Conservation (phyloP, 2,797 vertebrate genomes). For the Periparus ater region DNA sequence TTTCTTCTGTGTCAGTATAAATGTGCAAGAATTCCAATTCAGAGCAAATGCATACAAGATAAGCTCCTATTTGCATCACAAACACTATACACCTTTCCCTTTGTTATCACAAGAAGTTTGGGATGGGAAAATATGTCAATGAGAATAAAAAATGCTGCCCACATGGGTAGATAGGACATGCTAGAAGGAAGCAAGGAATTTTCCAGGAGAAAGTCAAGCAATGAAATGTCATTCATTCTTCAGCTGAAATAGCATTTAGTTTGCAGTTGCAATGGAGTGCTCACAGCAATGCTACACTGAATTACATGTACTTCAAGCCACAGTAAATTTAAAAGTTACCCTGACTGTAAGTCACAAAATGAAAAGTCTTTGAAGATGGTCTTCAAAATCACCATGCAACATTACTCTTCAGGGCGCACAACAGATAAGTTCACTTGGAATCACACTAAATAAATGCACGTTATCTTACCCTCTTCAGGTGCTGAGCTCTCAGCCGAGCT, state of each 20-base stretch:
- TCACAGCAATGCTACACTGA: not conserved
- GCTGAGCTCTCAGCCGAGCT: slow-evolving; percentile 96
- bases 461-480: slow-evolving; percentile 91
- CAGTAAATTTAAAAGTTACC: not conserved
- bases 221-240: not conserved
- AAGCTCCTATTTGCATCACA: not conserved
- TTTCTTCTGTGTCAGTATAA: not conserved
- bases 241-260: not conserved
- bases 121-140: not conserved
- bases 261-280: not conserved
- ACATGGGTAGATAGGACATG: not conserved
- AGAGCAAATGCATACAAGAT: not conserved
- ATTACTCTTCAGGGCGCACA: not conserved
- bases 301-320: not conserved
- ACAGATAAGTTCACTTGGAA: not conserved
- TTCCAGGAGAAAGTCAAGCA: not conserved
- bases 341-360: not conserved
- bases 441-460: not conserved
- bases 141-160: not conserved
- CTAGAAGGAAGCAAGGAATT: not conserved
- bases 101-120: not conserved
- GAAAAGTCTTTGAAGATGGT: not conserved
- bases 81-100: not conserved
- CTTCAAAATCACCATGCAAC: not conserved
- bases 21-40: not conserved